phyloP scores from a whole-genome alignment of 1,140 invertebrate species.

The Fopius arisanus region DNA sequence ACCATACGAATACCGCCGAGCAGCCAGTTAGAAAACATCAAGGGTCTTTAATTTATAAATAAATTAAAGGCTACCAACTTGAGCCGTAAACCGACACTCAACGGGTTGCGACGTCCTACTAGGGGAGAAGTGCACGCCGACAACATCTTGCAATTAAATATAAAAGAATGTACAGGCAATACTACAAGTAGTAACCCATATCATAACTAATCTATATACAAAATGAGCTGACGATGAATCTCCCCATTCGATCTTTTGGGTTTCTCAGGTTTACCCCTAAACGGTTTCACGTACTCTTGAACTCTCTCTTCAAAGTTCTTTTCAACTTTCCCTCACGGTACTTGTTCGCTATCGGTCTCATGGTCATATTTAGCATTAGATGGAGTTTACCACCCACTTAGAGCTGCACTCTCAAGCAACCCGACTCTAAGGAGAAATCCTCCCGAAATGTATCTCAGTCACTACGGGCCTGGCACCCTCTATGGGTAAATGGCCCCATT shows the following conservation, averaged over 20 bases:
- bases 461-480: slow-evolving; percentile 53
- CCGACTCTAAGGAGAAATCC: slow-evolving; percentile 76
- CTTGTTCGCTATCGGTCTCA: slow-evolving; percentile 88
- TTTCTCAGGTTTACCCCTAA: slow-evolving; percentile 75
- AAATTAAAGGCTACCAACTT: background rate
- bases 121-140: slow-evolving; percentile 64
- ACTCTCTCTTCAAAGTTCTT: slow-evolving; percentile 91
- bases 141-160: slow-evolving; percentile 41
- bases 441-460: slow-evolving; percentile 60
- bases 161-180: slow-evolving; percentile 44
- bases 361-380: slow-evolving; percentile 82
- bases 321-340: slow-evolving; percentile 92
- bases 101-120: slow-evolving; percentile 66
- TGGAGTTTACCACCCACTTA: slow-evolving; percentile 84
- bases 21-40: slow-evolving; percentile 49
- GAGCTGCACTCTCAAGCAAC: slow-evolving; percentile 87
- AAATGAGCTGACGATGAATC: slow-evolving; percentile 60
- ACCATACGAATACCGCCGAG: slow-evolving; percentile 38
- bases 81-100: slow-evolving; percentile 38
- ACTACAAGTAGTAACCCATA: slow-evolving; percentile 41
- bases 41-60: background rate
- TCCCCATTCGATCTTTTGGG: slow-evolving; percentile 68
- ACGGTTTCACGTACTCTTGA: slow-evolving; percentile 85
- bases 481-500: slow-evolving; percentile 66
- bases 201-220: slow-evolving; percentile 44